These are phyloP conservation scores for Acropora tenuis DNA, from an alignment of 64 coral and sea anemone species.

Conservation along the genomic window DNA sequence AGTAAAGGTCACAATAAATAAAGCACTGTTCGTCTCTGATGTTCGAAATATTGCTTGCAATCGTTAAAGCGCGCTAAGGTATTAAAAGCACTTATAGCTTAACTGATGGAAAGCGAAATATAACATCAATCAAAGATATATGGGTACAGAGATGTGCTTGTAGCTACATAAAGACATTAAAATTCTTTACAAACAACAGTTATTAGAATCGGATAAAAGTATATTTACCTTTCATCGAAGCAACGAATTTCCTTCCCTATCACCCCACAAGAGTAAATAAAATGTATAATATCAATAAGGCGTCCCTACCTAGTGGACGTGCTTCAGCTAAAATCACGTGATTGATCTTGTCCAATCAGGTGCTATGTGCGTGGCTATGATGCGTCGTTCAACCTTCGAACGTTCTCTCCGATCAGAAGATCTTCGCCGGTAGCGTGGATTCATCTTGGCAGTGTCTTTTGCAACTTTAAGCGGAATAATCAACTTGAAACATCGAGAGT, in stretches of 20 bases:
- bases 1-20: no score
- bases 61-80: not conserved
- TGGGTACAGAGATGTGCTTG: not conserved
- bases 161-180: not conserved
- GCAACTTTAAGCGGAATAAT: not conserved
- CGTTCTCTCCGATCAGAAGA: conserved; percentile 1
- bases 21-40: no score
- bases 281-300: no score
- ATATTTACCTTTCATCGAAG: not conserved
- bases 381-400: conserved; percentile 23
- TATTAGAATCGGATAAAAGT: not conserved
- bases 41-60: no score
- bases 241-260: not conserved
- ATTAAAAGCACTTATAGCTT: not conserved
- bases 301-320: no score
- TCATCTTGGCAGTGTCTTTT: not conserved
- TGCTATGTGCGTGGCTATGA: conserved; percentile 14
- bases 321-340: not conserved
- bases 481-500: conserved; percentile 15
- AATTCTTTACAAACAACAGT: not conserved
- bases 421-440: conserved; percentile 23
- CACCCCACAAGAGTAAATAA: no score
- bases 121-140: not conserved
- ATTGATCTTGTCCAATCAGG: conserved; percentile 6
- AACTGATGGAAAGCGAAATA: not conserved